Evolutionary conservation across 2,113 vertebrate genomes (phyloP), one percentile per base, ranked within the genome.

Genomic region (Crotalus tigris): DNA sequence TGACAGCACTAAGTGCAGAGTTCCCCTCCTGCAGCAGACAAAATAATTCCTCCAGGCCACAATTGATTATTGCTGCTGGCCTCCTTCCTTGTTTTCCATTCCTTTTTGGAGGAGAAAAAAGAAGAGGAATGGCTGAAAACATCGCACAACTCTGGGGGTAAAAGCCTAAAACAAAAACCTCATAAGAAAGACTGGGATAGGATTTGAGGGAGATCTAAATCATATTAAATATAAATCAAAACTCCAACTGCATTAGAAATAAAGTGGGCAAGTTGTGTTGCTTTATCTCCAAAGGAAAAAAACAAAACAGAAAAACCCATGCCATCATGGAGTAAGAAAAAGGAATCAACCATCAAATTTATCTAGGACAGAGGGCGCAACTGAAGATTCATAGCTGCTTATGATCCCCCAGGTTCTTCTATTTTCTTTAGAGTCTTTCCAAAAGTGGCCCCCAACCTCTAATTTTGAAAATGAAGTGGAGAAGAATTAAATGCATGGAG

Each of bases 11-110:
- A n/a, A 69, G 49, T 21, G 46, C 58, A 51, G 26, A 69, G 89
- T 55, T 91, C 49, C 90, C 4, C 59, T 69, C 61, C 61, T 49
- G n/a, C 15, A 1, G 90, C 90, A 91, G 90, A 91, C 90, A 91
- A 81, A 81, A 91, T 91, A 91, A 81, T 53, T 54, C 64, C 59
- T 90, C 46, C 59, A 90, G 89, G 89, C 89, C 89, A 46, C 89
- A 69, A 49, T 46, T 49, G 59, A 90, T 53, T 51, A 69, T 61
- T 61, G 17, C 44, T 15, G 49, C 24, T 91, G 90, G 90, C 64
- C 49, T 51, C 51, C 19, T 21, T 54, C 89, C 90, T 81, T 81
- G 61, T 81, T 91, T 91, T 91, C 90, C 64, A 9, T 90, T 69
- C 59, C 46, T 75, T 51, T 19, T 39, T 51, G 85, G 64, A 29